Evolutionary conservation across 1,140 invertebrate species (phyloP).

Genomic region (Halesus radiatus): DNA sequence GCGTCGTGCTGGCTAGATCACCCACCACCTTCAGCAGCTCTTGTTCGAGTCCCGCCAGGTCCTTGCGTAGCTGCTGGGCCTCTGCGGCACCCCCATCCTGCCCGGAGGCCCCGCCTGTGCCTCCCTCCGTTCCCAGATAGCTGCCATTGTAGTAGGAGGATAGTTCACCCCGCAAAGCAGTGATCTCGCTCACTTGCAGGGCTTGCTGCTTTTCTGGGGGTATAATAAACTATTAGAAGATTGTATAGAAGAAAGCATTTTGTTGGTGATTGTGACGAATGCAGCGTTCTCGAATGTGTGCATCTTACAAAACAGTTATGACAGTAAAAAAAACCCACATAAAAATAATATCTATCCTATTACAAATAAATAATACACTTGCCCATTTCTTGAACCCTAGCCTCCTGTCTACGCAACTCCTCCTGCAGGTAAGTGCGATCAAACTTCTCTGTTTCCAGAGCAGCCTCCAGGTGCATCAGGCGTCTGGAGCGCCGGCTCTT

Average conservation of each 20-base stretch:
- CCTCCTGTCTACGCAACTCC: constrained; percentile 35
- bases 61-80: neutral
- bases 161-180: constrained; percentile 18
- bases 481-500: constrained; percentile 32
- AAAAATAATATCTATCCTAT: neutral
- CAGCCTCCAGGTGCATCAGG: constrained; percentile 46
- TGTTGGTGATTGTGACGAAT: too few relatives aligned
- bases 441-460: constrained; percentile 51
- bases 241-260: too few relatives aligned
- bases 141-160: neutral
- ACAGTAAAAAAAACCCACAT: neutral
- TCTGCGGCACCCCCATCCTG: neutral
- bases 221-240: too few relatives aligned
- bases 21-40: constrained; percentile 21
- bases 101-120: neutral
- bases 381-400: constrained; percentile 49
- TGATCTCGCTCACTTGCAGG: constrained; percentile 33
- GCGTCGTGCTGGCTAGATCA: neutral
- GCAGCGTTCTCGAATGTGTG: too few relatives aligned
- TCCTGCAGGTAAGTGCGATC: constrained; percentile 52
- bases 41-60: constrained; percentile 2
- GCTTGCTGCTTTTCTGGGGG: constrained; percentile 42
- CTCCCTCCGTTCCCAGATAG: neutral
- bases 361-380: neutral
- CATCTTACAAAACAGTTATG: neutral